These are phyloP conservation scores for Formica aserva DNA, from an alignment of 2,888 invertebrate species.

Conservation along the genomic window DNA sequence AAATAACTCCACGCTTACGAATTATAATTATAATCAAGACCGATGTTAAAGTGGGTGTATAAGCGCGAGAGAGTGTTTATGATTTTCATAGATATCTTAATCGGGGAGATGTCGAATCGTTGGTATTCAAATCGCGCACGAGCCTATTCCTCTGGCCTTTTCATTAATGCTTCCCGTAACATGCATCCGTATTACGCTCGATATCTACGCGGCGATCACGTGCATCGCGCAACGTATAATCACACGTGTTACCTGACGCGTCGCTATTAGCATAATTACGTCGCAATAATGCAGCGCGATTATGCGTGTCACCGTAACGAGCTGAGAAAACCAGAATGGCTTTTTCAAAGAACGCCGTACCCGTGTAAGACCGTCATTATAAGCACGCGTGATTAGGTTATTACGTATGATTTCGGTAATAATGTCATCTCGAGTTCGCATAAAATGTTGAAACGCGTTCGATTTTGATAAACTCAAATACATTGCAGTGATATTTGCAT, in stretches of 20 bases:
- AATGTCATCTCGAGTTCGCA: slow-evolving; percentile 16
- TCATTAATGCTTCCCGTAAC: slow-evolving; percentile 5
- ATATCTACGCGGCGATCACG: slow-evolving; percentile 47
- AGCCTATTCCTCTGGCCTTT: not conserved
- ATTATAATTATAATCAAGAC: not conserved
- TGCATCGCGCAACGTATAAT: slow-evolving; percentile 60
- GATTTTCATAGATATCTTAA: not conserved
- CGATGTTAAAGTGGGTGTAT: not conserved
- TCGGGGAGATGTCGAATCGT: not conserved
- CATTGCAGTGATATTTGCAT: slow-evolving; percentile 14
- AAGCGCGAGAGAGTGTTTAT: not conserved
- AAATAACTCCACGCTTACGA: not conserved
- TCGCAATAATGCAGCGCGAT: slow-evolving; percentile 34
- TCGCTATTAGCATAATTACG: slow-evolving; percentile 70
- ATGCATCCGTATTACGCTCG: slow-evolving; percentile 66
- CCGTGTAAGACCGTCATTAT: slow-evolving; percentile 24
- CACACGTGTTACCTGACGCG: slow-evolving; percentile 62
- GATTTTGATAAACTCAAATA: slow-evolving; percentile 21
- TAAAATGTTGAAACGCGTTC: not conserved
- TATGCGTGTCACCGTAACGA: slow-evolving; percentile 43
- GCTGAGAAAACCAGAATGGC: slow-evolving; percentile 33
- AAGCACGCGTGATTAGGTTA: slow-evolving; percentile 16
- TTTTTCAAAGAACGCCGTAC: slow-evolving; percentile 30
- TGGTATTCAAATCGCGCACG: slow-evolving; percentile 21
- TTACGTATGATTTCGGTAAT: slow-evolving; percentile 35